These are phyloP conservation scores for Pteronura brasiliensis DNA, from an alignment of 2,113 vertebrate genomes.

Conservation along the genomic window DNA sequence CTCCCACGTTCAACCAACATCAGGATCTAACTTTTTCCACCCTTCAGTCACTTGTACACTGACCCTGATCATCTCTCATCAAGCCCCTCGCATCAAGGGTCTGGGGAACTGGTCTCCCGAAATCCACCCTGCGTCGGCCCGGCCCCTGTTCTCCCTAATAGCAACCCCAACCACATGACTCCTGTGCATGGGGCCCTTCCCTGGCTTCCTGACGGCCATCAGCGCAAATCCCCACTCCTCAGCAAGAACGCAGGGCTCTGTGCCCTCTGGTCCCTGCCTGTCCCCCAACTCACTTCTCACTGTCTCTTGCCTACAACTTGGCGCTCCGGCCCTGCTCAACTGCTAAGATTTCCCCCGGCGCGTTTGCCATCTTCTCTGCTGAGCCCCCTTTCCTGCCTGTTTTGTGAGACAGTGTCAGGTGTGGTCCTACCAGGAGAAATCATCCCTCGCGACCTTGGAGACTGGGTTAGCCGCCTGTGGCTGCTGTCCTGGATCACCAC, in stretches of 20 bases:
- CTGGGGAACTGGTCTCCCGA: background rate
- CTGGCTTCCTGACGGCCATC: background rate
- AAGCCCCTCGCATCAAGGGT: background rate
- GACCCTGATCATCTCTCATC: background rate
- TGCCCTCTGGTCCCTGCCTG: background rate
- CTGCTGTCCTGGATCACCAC: background rate
- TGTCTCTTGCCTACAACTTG: background rate
- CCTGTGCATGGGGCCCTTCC: background rate
- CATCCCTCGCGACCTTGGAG: fast-evolving
- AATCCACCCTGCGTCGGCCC: background rate
- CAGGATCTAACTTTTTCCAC: background rate
- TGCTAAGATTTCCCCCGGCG: too few species aligned
- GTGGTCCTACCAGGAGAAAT: too few species aligned
- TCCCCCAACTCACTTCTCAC: background rate
- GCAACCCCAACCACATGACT: background rate
- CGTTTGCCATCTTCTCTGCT: background rate
- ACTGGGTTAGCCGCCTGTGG: background rate
- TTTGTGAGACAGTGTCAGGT: background rate
- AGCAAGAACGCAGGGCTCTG: background rate
- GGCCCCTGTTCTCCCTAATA: background rate
- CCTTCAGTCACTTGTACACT: background rate
- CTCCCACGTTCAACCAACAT: background rate
- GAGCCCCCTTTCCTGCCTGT: background rate
- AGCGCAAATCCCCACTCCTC: background rate
- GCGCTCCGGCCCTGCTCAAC: background rate